Evolutionary conservation across 2,888 invertebrate genomes (phyloP), one percentile per base, ranked within the genome.

Genomic region (Noctua fimbriata): DNA sequence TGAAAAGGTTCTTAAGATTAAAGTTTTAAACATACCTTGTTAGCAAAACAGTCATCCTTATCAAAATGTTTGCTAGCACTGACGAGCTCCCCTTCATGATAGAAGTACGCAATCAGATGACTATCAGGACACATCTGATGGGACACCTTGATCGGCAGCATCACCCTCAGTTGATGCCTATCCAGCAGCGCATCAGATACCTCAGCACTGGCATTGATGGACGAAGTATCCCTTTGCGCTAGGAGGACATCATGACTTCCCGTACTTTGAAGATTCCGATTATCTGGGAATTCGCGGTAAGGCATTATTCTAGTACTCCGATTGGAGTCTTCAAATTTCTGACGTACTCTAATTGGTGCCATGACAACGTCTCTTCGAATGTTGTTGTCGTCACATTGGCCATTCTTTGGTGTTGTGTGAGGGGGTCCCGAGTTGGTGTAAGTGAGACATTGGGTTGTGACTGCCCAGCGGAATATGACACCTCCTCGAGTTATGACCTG

Each of bases 41-140:
- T 97, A 21, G 93, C 94, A 89, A 97, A 97, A 90, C 97, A 97
- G 55, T 97, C 97, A 10, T 97, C 95, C 88, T 97, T 95, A 32
- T 96, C 94, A 78, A 97, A 96, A 89, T 95, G 94, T 81, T 97
- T 96, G 85, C 95, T 96, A 9, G 97, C 97, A 66, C 97, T 97
- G 18, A 98, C 95, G 3, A 97, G 92, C 87, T 98, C 97, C 1
- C 97, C 97, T 65, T 97, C 96, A 36, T 96, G 93, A 78, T 97
- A 95, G 90, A 97, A 97, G 85, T 97, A 98, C 1, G 97, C 97
- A 0, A 97, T 93, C 78, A 97, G 82, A 82, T 97, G 95, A 69
- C 97, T 97, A 28, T 96, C 95, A 0, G 97, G 97, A 73, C 97
- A 97, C 97, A 97, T 97, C 81, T 96, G 95, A 80, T 96, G 95